Evolutionary conservation across 1,140 invertebrate genomes (phyloP).

Genomic region (Bombyx mori): DNA sequence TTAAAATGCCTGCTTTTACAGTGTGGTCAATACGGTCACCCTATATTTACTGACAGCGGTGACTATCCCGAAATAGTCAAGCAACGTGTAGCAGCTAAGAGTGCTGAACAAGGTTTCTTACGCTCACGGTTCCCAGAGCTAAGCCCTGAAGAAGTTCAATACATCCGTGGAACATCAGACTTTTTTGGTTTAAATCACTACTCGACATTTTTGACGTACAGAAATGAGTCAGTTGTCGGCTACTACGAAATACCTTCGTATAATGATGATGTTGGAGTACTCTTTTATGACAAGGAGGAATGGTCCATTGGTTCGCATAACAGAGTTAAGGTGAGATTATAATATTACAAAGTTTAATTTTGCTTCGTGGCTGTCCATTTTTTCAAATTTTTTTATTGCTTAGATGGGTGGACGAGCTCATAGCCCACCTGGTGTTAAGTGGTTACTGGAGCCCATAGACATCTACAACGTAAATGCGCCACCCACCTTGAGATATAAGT

Average conservation of each 20-base stretch:
- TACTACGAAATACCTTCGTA: slow-evolving; percentile 13
- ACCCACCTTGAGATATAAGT: too few species aligned
- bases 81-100: slow-evolving; percentile 56
- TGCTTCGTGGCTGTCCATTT: too few species aligned
- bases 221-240: slow-evolving; percentile 13
- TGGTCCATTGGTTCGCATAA: slow-evolving; percentile 7
- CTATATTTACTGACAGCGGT: slow-evolving; percentile 66
- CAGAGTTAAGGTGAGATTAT: neutral
- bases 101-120: slow-evolving; percentile 4
- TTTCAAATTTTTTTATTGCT: too few species aligned
- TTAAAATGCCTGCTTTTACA: slow-evolving; percentile 9
- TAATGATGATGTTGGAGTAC: slow-evolving; percentile 12
- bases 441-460: too few species aligned
- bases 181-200: slow-evolving; percentile 74
- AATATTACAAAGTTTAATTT: too few species aligned
- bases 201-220: slow-evolving; percentile 29
- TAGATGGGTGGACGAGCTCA: too few species aligned
- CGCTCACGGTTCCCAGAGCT: slow-evolving; percentile 30
- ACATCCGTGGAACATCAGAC: slow-evolving; percentile 51
- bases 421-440: too few species aligned
- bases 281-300: slow-evolving; percentile 12
- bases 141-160: slow-evolving; percentile 13
- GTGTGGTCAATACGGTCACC: slow-evolving; percentile 36
- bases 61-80: slow-evolving; percentile 73
- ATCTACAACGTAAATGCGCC: too few species aligned